A percentile compares a stretch with the other conserved stretches of the same genome.
Conservation (phyloP, 2,888 invertebrate species). For the Leptinotarsa juncta region DNA sequence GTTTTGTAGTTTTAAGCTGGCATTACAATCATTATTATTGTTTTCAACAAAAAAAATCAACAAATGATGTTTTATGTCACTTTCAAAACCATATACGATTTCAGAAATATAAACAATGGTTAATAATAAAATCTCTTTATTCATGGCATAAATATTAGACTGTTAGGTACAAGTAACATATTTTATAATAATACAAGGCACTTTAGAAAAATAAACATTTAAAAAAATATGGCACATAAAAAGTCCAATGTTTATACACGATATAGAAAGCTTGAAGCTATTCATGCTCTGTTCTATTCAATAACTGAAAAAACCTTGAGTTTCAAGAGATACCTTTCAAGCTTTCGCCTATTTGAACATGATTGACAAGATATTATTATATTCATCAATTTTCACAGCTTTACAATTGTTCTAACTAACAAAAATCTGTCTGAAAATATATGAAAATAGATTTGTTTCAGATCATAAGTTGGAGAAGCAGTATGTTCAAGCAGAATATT, state of each 20-base stretch:
- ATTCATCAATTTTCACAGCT: no score
- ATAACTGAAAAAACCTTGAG: no score
- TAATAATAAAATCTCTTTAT: background rate
- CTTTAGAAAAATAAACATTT: background rate
- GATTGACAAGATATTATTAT: no score
- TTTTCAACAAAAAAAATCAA: no score
- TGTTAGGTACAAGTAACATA: slow-evolving; percentile 1
- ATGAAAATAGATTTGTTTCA: no score
- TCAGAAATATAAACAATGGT: background rate
- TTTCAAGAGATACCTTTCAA: background rate
- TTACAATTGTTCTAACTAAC: no score
- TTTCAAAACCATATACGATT: background rate
- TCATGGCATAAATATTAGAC: background rate
- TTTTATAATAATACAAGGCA: background rate
- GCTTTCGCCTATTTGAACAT: background rate
- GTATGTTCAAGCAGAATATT: no score
- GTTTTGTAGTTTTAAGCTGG: no score
- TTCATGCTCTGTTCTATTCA: background rate
- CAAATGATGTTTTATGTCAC: no score
- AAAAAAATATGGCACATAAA: slow-evolving; percentile 3
- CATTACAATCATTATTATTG: no score
- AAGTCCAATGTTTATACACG: background rate
- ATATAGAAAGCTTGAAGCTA: background rate
- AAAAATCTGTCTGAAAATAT: no score
- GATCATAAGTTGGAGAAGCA: no score